Conservation (phyloP, 2,797 vertebrate species). For the Coregonus sp. region DNA sequence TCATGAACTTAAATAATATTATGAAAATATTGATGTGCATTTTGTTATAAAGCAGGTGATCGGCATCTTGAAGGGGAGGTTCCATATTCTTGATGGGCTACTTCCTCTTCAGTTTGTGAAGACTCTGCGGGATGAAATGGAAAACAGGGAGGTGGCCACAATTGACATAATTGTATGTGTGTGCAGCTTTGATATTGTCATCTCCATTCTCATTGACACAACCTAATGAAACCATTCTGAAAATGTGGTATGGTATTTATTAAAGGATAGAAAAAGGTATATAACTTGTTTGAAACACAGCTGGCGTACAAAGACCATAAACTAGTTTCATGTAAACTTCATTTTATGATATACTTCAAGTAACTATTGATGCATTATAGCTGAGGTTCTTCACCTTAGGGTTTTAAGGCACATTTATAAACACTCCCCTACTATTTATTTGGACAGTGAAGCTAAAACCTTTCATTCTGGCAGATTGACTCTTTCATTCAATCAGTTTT, state of each 20-base stretch:
- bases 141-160: slow-evolving; percentile 6
- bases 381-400: neutral
- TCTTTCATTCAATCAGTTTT: neutral
- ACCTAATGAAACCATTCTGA: no score
- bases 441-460: no score
- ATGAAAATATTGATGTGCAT: neutral
- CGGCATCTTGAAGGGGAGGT: neutral
- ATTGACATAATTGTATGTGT: slow-evolving; percentile 6
- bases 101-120: slow-evolving; percentile 19
- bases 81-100: slow-evolving; percentile 8
- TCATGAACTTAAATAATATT: neutral
- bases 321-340: no score
- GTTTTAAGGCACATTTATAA: neutral
- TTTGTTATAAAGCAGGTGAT: slow-evolving; percentile 6
- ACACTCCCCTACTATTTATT: no score
- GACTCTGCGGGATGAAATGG: slow-evolving; percentile 14
- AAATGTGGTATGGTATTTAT: no score
- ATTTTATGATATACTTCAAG: no score
- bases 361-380: neutral
- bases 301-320: no score
- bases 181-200: neutral
- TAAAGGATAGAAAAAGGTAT: no score
- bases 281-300: no score
- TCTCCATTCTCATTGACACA: no score
- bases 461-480: neutral